A percentile compares a stretch with the other conserved stretches of the same genome.
These are phyloP conservation scores for Uropsilus gracilis DNA, from an alignment of 2,113 vertebrate genomes.

Conservation along the genomic window DNA sequence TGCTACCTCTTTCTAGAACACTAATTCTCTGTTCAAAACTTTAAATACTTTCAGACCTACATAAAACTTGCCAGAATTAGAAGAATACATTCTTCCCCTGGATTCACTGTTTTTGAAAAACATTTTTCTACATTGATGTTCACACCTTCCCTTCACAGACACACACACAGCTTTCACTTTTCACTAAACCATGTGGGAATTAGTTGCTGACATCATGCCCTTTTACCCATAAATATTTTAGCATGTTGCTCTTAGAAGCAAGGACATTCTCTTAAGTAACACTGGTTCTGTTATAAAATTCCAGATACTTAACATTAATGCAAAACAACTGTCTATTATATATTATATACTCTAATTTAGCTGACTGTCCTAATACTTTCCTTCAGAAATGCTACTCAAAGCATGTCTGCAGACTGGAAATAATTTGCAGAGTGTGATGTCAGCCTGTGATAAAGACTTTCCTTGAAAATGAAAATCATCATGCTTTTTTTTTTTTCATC, in stretches of 20 bases:
- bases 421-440: background rate
- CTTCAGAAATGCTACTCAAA: background rate
- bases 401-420: background rate
- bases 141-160: background rate
- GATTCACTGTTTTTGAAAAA: background rate
- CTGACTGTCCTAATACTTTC: background rate
- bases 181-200: background rate
- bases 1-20: background rate
- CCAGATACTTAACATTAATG: background rate
- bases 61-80: background rate
- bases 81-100: background rate
- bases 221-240: background rate
- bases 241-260: background rate
- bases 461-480: background rate
- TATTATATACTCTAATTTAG: background rate
- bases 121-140: background rate
- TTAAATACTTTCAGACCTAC: background rate
- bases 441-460: background rate
- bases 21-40: background rate
- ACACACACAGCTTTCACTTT: background rate
- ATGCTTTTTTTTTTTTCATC: conserved; percentile 18
- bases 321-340: background rate
- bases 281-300: background rate
- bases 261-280: background rate
- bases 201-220: background rate